Evolutionary conservation across 2,113 vertebrate species (phyloP).

Genomic region (Brachionichthys hirsutus): DNA sequence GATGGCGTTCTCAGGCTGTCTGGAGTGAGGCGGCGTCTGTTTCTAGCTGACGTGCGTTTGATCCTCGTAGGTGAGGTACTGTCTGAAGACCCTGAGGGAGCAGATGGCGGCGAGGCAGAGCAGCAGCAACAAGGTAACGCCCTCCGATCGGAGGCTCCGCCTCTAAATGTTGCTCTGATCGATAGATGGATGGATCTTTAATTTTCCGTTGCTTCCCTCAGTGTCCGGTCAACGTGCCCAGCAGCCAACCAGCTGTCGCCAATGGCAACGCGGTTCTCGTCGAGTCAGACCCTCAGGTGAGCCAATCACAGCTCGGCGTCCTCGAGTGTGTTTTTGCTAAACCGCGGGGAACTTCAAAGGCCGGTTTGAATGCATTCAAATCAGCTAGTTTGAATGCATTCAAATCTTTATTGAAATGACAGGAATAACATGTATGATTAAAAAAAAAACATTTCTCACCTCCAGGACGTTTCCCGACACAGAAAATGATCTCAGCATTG

Average conservation of each 20-base stretch:
- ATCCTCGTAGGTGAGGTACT: slow-evolving; percentile 74
- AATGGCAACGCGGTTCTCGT: slow-evolving; percentile 32
- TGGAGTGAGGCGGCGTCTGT: too few relatives aligned
- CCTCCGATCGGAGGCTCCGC: too few relatives aligned
- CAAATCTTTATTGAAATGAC: slow-evolving; percentile 27
- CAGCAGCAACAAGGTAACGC: slow-evolving; percentile 61
- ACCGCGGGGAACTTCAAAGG: too few relatives aligned
- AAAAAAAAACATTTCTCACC: neutral
- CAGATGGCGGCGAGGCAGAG: slow-evolving; percentile 80
- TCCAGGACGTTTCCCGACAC: too few relatives aligned
- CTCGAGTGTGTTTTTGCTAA: neutral
- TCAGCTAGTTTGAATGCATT: slow-evolving; percentile 22
- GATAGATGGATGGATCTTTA: too few relatives aligned
- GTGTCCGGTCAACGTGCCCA: slow-evolving; percentile 60
- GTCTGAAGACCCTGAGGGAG: slow-evolving; percentile 77
- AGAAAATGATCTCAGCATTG: too few relatives aligned
- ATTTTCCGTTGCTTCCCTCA: slow-evolving; percentile 37
- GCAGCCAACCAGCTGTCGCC: slow-evolving; percentile 35
- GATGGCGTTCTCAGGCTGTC: neutral
- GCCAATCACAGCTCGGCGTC: neutral
- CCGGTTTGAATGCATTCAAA: slow-evolving; percentile 6
- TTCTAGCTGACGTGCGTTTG: neutral
- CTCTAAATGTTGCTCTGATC: too few relatives aligned
- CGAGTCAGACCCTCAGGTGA: slow-evolving; percentile 54
- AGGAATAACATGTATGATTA: neutral